Percentiles rank a stretch among this genome's conserved stretches.
Evolutionary conservation across 2,113 vertebrate species (phyloP).

Genomic region (Ochotona curzoniae): DNA sequence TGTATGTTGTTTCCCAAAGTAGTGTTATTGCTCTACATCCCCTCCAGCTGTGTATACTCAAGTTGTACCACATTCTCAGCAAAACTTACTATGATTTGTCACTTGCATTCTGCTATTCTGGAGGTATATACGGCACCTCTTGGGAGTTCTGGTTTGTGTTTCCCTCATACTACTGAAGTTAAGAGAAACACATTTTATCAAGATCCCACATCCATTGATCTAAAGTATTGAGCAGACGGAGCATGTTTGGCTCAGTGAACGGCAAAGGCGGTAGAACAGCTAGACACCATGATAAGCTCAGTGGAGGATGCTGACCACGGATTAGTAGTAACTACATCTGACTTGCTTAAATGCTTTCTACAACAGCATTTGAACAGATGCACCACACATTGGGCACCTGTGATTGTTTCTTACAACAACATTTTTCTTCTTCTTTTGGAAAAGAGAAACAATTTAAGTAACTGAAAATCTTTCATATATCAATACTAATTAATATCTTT

Average conservation of each 20-base stretch:
- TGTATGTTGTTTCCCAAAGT: neutral
- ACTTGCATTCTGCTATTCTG: neutral
- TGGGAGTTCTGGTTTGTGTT: neutral
- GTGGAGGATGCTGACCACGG: neutral
- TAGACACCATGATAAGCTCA: neutral
- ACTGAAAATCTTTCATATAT: neutral
- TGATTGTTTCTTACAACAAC: neutral
- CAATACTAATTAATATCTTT: neutral
- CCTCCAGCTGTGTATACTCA: neutral
- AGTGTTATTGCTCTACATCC: neutral
- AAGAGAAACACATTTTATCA: neutral
- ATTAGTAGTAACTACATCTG: neutral
- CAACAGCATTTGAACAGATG: neutral
- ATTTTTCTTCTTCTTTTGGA: conserved; percentile 26
- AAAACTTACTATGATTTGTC: neutral
- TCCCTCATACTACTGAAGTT: neutral
- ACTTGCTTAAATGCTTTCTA: neutral
- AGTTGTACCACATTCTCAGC: neutral
- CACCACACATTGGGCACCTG: neutral
- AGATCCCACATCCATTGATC: neutral
- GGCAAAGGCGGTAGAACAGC: neutral
- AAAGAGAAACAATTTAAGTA: conserved; percentile 10
- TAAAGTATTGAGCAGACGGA: neutral
- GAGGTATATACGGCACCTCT: neutral
- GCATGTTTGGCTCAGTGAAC: neutral